phyloP scores from a whole-genome alignment of 2,113 vertebrate genomes.

The Arothron firmamentum region DNA sequence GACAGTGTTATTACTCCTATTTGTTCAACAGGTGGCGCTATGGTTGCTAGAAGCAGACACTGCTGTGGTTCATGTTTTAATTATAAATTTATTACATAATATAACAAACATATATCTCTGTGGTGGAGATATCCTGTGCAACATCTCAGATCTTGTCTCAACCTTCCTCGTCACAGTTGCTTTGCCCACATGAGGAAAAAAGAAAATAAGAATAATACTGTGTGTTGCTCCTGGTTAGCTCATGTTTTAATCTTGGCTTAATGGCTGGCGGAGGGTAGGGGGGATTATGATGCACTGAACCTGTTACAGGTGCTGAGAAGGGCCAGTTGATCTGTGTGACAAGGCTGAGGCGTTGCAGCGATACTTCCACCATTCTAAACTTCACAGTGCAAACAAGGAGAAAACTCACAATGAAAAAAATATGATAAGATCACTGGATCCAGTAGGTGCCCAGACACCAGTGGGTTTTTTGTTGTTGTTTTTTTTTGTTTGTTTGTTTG shows the following conservation, averaged over 20 bases:
- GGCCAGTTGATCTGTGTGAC: constrained; percentile 44
- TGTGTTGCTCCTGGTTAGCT: constrained; percentile 35
- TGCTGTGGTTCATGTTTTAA: constrained; percentile 72
- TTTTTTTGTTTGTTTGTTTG: not conserved
- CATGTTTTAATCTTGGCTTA: not conserved
- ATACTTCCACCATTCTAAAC: constrained; percentile 70
- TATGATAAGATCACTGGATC: constrained; percentile 69
- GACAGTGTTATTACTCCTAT: too few relatives aligned
- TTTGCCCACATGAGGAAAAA: constrained; percentile 35
- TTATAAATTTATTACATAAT: constrained; percentile 97
- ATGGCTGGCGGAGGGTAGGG: not conserved
- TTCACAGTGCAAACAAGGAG: constrained; percentile 77
- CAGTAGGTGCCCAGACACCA: constrained; percentile 37
- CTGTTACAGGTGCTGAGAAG: constrained; percentile 31
- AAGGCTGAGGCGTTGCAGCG: constrained; percentile 57
- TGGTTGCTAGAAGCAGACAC: constrained; percentile 8
- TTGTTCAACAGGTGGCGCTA: too few relatives aligned
- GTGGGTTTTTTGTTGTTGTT: constrained; percentile 30
- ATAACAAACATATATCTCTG: constrained; percentile 97
- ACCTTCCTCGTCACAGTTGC: constrained; percentile 45
- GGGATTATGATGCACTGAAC: too few relatives aligned
- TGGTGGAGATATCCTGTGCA: constrained; percentile 84
- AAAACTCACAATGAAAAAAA: constrained; percentile 67
- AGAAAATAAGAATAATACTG: constrained; percentile 16
- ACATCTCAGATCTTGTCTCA: constrained; percentile 82